Conservation (phyloP, 2,888 invertebrate genomes). For the Torymus texanus region DNA sequence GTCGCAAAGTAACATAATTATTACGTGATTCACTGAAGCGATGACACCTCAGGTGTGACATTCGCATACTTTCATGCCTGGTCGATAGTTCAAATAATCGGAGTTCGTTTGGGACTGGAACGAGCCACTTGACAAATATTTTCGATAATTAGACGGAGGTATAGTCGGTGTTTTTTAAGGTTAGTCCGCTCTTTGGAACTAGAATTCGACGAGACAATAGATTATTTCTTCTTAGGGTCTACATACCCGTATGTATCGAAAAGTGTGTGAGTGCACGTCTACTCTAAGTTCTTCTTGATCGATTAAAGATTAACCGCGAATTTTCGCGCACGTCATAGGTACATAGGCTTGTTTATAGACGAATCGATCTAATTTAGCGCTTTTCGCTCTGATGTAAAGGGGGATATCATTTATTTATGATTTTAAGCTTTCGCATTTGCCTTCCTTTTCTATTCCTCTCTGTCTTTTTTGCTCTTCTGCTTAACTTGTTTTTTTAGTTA, state of each 20-base stretch:
- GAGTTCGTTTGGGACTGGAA: too few relatives aligned
- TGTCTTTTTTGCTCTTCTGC: neutral
- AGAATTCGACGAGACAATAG: neutral
- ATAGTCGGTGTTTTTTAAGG: conserved; percentile 34
- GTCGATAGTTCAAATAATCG: conserved; percentile 2
- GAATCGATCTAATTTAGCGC: conserved; percentile 53
- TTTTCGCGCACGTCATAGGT: conserved; percentile 50
- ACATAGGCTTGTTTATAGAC: conserved; percentile 49
- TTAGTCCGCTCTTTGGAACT: conserved; percentile 12
- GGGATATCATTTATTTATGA: conserved; percentile 46
- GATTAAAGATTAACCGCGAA: conserved; percentile 43
- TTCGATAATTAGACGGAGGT: neutral
- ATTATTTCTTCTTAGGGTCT: neutral
- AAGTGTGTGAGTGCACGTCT: neutral
- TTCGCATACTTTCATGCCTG: neutral
- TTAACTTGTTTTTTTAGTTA: neutral
- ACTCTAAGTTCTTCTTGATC: conserved; percentile 28
- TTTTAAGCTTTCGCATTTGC: conserved; percentile 31
- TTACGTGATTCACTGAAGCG: too few relatives aligned
- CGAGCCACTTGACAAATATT: too few relatives aligned
- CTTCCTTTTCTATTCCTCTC: neutral
- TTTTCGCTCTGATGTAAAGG: conserved; percentile 29
- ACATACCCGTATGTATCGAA: conserved; percentile 2
- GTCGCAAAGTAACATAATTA: too few relatives aligned
- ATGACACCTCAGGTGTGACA: too few relatives aligned